Evolutionary conservation across 64 coral and sea anemone species (phyloP), one percentile per base, ranked within the genome.

Genomic region (Pocillopora verrucosa): DNA sequence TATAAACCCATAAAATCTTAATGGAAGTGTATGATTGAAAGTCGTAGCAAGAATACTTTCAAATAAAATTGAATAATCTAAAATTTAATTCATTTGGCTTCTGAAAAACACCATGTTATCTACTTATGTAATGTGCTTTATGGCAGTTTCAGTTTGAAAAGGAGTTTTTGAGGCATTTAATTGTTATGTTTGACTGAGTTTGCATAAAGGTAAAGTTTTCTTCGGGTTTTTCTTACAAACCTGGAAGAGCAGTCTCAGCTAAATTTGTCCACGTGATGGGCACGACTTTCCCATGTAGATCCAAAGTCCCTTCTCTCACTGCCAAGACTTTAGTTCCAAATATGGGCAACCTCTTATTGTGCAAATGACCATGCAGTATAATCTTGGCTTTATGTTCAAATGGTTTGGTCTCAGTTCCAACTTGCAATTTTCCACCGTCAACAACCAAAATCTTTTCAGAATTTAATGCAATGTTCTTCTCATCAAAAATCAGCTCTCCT

Each of bases 301-400:
- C 95, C 76, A 97, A 70, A 61, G 59, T 93, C 20, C 95, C 95
- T 84, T 97, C 88, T 25, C 95, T 75, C 2, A 97, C 88, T 11
- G 95, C 95, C 58, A 97, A 78, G 1, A 89, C 91, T 76, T 97
- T 97, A 10, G 95, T 79, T 45, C 95, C 95, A 91, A 90, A 97
- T 69, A 97, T 84, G 20, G 95, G 95, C 38, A 97, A n/a, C n/a
- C 82, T 60, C 19, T 80, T 86, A 24, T 85, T 82, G 13, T 78
- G 63, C 11, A 74, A 25, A 34, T 88, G 62, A 14, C 95, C 95
- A 85, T 97, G 84, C 5, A 97, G 76, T 17, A 83, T 76, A 60
- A 97, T 93, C 70, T 62, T 93, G 16, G 95, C 88, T 57, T 91
- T 93, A 83, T 93, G 91, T 45, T 93, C 75, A 65, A 97, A 97